Conservation (phyloP, 1,140 invertebrate genomes). For the Pseudobourletiella spinata region DNA sequence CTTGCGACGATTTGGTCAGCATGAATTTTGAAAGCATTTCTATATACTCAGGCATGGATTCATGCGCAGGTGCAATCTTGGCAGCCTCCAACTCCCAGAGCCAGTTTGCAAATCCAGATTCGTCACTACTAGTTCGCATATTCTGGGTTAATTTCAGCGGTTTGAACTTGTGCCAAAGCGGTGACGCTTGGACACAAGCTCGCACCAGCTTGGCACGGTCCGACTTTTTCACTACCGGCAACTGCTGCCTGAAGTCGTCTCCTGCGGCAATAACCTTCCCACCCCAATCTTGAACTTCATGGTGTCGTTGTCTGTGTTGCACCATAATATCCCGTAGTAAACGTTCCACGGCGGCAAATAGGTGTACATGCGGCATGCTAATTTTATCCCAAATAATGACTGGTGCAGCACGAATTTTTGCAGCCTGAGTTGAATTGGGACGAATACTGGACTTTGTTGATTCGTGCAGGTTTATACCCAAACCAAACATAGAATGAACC, state of each 20-base stretch:
- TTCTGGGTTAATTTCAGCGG: constrained; percentile 1
- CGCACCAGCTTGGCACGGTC: constrained; percentile 6
- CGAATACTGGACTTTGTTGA: no score
- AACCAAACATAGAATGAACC: no score
- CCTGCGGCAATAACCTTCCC: no score
- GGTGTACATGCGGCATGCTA: no score
- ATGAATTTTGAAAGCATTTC: constrained; percentile 18
- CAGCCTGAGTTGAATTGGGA: no score
- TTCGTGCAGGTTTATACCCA: no score
- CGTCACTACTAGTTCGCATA: constrained; percentile 10
- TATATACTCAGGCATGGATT: background rate
- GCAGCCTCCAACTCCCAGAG: constrained; percentile 15
- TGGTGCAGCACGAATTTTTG: no score
- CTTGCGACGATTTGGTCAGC: background rate
- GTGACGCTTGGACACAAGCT: background rate
- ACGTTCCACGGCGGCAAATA: no score
- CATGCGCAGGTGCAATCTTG: background rate
- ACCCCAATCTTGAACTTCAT: no score
- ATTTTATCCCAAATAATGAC: no score
- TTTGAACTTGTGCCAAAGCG: background rate
- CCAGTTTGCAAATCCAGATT: constrained; percentile 9
- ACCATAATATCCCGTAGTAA: no score
- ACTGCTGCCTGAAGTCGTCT: constrained; percentile 26
- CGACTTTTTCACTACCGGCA: constrained; percentile 21
- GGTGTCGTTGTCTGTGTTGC: no score